phyloP scores from a whole-genome alignment of 2,797 vertebrate genomes.

The Amblyopsis hoosieri region DNA sequence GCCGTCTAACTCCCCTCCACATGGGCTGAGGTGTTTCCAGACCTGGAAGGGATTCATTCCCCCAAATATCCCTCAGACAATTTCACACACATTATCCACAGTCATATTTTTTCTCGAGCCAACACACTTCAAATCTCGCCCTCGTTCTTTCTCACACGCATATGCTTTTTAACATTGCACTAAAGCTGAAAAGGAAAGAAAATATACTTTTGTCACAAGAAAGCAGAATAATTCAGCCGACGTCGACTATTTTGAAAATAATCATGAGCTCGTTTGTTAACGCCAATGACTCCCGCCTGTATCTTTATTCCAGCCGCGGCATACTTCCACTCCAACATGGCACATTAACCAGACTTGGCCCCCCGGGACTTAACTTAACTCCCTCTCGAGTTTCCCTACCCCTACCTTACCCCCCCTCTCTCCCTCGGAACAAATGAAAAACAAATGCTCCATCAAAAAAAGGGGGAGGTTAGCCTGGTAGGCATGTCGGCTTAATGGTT shows the following conservation, averaged over 20 bases:
- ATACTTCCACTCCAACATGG: constrained; percentile 76
- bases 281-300: constrained; percentile 71
- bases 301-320: constrained; percentile 79
- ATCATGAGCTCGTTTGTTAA: constrained; percentile 77
- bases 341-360: constrained; percentile 83
- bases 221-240: constrained; percentile 70
- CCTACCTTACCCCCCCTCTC: constrained; percentile 8
- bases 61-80: constrained; percentile 66
- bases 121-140: background rate
- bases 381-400: constrained; percentile 62
- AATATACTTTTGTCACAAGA: constrained; percentile 30
- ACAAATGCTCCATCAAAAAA: constrained; percentile 81
- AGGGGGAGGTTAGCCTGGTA: constrained; percentile 73
- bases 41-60: constrained; percentile 67
- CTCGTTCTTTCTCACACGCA: background rate
- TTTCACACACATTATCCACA: constrained; percentile 39
- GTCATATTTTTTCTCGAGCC: constrained; percentile 9
- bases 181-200: constrained; percentile 57
- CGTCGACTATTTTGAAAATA: constrained; percentile 73
- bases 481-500: constrained; percentile 77
- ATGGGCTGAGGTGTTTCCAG: constrained; percentile 51
- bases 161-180: background rate
- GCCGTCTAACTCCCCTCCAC: constrained; percentile 2
- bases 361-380: constrained; percentile 73
- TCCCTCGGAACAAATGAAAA: constrained; percentile 81